These are phyloP conservation scores for Eilema caniola DNA, from an alignment of 2,888 invertebrate genomes.

Conservation along the genomic window DNA sequence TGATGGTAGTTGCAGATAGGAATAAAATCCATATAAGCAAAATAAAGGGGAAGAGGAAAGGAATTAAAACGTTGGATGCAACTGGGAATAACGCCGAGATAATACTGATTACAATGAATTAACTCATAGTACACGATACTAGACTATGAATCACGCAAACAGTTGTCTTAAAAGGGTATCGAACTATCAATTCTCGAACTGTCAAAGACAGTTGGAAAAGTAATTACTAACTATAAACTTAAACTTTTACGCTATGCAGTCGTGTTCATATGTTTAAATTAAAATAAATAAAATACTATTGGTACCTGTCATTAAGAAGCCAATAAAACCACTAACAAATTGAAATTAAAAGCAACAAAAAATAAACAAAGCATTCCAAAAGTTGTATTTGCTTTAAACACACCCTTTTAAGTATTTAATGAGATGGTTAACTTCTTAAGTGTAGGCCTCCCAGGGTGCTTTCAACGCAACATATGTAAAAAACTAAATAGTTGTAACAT, in stretches of 20 bases:
- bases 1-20: background rate
- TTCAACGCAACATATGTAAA: constrained; percentile 61
- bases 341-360: constrained; percentile 26
- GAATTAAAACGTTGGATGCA: too few species aligned
- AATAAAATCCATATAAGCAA: background rate
- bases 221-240: background rate
- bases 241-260: constrained; percentile 1
- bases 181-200: background rate
- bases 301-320: constrained; percentile 8
- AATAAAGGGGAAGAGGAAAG: background rate
- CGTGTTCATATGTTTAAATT: background rate
- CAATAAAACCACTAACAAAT: constrained; percentile 22
- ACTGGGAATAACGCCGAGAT: too few species aligned
- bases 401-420: constrained; percentile 60
- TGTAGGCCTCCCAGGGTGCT: constrained; percentile 66
- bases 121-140: background rate
- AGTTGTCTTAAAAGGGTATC: background rate
- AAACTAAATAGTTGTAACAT: constrained; percentile 63
- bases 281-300: constrained; percentile 2
- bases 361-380: constrained; percentile 25
- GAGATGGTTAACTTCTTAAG: constrained; percentile 53
- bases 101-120: background rate
- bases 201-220: background rate
- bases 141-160: background rate
- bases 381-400: constrained; percentile 34